Percentiles rank a stretch among this genome's conserved stretches.
Evolutionary conservation across 1,140 invertebrate genomes (phyloP).

Genomic region (Drosophila littoralis): DNA sequence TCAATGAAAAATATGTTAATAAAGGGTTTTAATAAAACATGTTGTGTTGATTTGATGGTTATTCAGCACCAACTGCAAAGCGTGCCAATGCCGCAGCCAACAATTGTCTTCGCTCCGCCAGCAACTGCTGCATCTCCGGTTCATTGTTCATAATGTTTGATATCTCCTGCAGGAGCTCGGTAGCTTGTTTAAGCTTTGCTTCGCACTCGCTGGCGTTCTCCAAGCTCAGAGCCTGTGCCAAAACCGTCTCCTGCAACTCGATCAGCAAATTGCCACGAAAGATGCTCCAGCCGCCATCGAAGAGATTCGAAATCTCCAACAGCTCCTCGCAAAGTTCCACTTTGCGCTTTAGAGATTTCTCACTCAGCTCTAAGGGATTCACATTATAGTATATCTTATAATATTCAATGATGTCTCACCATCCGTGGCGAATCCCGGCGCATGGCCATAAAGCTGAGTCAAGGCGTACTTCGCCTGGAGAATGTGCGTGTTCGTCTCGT

Average conservation of each 20-base stretch:
- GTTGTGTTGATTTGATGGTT: background rate
- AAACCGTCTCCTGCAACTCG: conserved; percentile 87
- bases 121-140: conserved; percentile 57
- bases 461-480: conserved; percentile 89
- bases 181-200: conserved; percentile 44
- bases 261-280: conserved; percentile 87
- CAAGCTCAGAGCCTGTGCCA: conserved; percentile 85
- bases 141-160: conserved; percentile 66
- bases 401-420: conserved; percentile 79
- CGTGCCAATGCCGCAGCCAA: conserved; percentile 47
- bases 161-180: conserved; percentile 50
- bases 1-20: no score
- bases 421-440: conserved; percentile 85
- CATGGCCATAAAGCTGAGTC: conserved; percentile 88
- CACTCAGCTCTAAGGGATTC: conserved; percentile 85
- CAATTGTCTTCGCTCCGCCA: conserved; percentile 42
- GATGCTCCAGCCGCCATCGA: conserved; percentile 88
- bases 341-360: conserved; percentile 87
- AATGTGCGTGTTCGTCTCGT: conserved; percentile 88
- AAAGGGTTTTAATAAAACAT: background rate
- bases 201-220: conserved; percentile 40
- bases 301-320: conserved; percentile 86
- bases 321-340: conserved; percentile 88
- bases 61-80: conserved; percentile 17
- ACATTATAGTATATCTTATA: background rate